Evolutionary conservation across 1,140 invertebrate genomes (phyloP).

Genomic region (Apolygus lucorum): DNA sequence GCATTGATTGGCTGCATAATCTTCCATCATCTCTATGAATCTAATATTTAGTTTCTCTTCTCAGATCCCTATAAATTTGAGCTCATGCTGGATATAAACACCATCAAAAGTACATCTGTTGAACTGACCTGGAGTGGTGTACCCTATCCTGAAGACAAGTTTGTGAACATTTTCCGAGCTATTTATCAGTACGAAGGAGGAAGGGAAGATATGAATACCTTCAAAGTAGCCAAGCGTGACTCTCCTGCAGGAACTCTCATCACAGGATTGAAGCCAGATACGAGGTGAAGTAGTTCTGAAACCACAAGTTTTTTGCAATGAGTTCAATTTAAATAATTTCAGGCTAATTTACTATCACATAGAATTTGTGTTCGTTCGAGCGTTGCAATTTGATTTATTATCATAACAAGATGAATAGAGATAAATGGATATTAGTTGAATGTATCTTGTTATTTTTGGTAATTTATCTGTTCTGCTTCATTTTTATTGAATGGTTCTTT

Average conservation of each 20-base stretch:
- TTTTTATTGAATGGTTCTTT: no score
- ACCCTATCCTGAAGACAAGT: constrained; percentile 77
- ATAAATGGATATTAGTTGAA: no score
- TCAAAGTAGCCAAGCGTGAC: constrained; percentile 74
- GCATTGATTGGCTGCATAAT: no score
- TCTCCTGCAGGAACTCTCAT: constrained; percentile 54
- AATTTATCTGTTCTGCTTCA: no score
- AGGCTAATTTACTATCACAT: no score
- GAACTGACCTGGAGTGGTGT: constrained; percentile 73
- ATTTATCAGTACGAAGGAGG: constrained; percentile 68
- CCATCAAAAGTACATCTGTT: constrained; percentile 62
- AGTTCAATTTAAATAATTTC: no score
- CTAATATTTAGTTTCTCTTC: no score
- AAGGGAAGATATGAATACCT: constrained; percentile 67
- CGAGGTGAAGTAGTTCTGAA: constrained; percentile 42
- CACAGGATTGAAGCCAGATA: constrained; percentile 65
- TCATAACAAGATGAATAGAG: no score
- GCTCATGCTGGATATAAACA: constrained; percentile 60
- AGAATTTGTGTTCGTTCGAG: no score
- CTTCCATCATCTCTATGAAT: no score
- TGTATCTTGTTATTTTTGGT: no score
- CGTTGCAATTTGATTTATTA: not conserved
- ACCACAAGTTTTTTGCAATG: constrained; percentile 5
- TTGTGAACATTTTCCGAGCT: constrained; percentile 80
- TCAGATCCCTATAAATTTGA: constrained; percentile 72